Evolutionary conservation across 2,888 invertebrate genomes (phyloP), one percentile per base, ranked within the genome.

Genomic region (Drosophila nr. perissopoda): DNA sequence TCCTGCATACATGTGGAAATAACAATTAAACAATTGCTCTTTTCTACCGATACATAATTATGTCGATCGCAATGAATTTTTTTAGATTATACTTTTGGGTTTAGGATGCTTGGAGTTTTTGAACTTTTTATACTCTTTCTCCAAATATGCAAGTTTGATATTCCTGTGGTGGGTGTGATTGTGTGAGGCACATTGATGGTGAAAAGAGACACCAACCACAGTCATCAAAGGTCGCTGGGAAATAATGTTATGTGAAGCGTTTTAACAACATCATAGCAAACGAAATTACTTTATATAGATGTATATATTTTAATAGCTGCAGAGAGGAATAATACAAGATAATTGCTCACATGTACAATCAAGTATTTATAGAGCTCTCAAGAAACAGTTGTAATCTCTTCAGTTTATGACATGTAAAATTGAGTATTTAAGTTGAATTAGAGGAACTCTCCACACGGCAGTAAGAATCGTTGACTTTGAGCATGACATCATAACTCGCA

Each of bases 241-340:
- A 64, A 61, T 34, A 57, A 53, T 53, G 52, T 48, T 60, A 53
- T 60, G 57, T 36, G 71, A 53, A 56, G 49, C 36, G 54, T n/a
- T 58, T 58, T 13, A 54, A 42, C 21, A 18, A 34, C 31, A 57
- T 45, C 31, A 33, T 34, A 18, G 33, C 36, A 34, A 25, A 21
- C 7, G 10, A 53, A 33, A 52, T 40, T 27, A 33, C 54, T 51
- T 25, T 38, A 38, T 45, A 31, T 31, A 45, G 25, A 45, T 25
- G 45, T 7, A n/a, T 4, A 29, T 34, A 54, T 49, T 48, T 34
- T 10, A 42, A 56, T 48, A 45, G 49, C 49, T 48, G 45, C 31
- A n/a, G 40, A 40, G n/a, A 8, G 7, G 34, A 42, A 38, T 61
- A 27, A 31, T 7, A 10, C 2, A 18, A 27, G 27, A 42, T 52